Percentiles rank a stretch among this genome's conserved stretches.
Conservation (phyloP, 2,113 vertebrate genomes). For the Siphamia tubifer region DNA sequence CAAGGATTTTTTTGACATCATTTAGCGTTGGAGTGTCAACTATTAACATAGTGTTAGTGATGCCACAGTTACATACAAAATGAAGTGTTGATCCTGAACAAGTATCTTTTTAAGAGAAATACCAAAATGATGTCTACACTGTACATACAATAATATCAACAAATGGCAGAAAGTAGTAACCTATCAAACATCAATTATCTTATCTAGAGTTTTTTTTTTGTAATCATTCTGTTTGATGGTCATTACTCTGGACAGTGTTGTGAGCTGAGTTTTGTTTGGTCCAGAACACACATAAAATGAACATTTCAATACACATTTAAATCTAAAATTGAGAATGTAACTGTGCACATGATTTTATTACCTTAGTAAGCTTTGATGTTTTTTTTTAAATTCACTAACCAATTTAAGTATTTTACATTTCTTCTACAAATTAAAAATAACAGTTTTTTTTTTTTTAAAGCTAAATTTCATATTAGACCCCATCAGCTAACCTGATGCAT, state of each 20-base stretch:
- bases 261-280: constrained; percentile 42
- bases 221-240: constrained; percentile 13
- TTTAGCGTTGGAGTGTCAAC: background rate
- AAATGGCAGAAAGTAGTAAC: constrained; percentile 41
- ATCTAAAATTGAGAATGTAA: constrained; percentile 13
- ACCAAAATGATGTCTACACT: constrained; percentile 13
- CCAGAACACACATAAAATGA: constrained; percentile 29
- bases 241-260: constrained; percentile 19
- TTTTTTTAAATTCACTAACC: constrained; percentile 17
- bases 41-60: constrained; percentile 17
- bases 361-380: background rate
- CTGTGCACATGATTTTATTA: constrained; percentile 4
- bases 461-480: constrained; percentile 29
- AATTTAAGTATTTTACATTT: constrained; percentile 24
- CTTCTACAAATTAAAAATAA: constrained; percentile 10
- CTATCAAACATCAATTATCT: constrained; percentile 22
- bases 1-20: background rate
- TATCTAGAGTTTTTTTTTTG: constrained; percentile 28
- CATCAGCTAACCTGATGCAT: constrained; percentile 56
- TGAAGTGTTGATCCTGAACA: background rate
- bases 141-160: constrained; percentile 33
- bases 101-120: background rate
- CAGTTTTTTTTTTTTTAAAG: constrained; percentile 20
- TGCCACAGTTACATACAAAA: constrained; percentile 1
- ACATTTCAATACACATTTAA: constrained; percentile 19